A percentile compares a stretch with the other conserved stretches of the same genome.
phyloP scores from a whole-genome alignment of 2,797 vertebrate genomes.

The Alouatta caraya region DNA sequence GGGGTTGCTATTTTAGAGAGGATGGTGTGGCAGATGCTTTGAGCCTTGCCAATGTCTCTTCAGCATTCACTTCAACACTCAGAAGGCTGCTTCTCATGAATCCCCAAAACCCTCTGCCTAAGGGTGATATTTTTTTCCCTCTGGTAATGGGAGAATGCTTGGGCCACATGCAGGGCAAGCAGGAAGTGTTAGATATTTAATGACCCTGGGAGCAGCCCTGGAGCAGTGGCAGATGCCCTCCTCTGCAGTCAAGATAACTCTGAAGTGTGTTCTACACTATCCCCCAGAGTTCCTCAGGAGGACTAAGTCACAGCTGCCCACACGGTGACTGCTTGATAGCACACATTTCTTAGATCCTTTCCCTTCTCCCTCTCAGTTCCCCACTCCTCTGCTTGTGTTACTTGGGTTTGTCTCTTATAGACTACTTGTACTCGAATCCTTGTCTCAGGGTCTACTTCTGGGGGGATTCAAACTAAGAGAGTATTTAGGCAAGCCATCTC shows the following conservation, averaged over 20 bases:
- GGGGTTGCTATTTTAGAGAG: background rate
- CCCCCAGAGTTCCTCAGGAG: background rate
- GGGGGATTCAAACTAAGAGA: background rate
- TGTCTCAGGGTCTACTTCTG: background rate
- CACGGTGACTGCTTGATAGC: background rate
- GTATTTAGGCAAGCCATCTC: background rate
- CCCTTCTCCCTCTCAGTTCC: background rate
- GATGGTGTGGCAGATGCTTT: background rate
- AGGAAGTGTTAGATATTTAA: background rate
- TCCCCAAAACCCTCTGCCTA: background rate
- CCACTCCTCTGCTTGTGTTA: background rate
- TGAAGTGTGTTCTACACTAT: background rate
- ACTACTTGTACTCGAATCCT: background rate
- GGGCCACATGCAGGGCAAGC: background rate
- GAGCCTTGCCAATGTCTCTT: background rate
- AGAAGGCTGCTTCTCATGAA: background rate
- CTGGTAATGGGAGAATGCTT: background rate
- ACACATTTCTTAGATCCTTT: background rate
- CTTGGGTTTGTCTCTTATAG: background rate
- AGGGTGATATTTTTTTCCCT: background rate
- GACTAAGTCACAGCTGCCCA: background rate
- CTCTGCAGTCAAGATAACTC: background rate
- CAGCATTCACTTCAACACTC: background rate
- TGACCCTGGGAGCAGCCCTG: background rate
- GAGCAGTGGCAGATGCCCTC: background rate